phyloP scores from a whole-genome alignment of 1,140 invertebrate genomes.

The Latrodectus geometricus region DNA sequence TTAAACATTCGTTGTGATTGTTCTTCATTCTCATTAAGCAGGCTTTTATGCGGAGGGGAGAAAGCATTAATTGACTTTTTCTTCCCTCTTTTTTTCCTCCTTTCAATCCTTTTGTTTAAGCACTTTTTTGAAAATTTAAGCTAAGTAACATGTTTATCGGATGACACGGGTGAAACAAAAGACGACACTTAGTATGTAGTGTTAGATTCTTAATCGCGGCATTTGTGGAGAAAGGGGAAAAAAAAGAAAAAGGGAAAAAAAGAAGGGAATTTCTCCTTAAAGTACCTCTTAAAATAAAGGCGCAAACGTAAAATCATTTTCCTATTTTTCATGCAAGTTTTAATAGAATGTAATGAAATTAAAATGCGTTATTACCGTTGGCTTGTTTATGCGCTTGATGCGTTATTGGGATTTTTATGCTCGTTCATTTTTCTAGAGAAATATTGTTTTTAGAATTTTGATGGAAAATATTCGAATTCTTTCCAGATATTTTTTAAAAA shows the following conservation, averaged over 20 bases:
- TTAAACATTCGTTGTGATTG: conserved; percentile 19
- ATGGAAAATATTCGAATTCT: too few relatives aligned
- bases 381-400: neutral
- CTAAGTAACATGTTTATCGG: conserved; percentile 57
- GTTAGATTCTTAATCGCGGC: conserved; percentile 31
- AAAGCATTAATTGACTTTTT: conserved; percentile 61
- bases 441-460: neutral
- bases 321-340: conserved; percentile 31
- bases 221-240: neutral
- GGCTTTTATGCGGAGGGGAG: conserved; percentile 51
- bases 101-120: conserved; percentile 47
- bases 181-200: conserved; percentile 34
- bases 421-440: neutral
- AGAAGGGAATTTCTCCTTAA: neutral
- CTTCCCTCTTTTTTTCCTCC: conserved; percentile 19
- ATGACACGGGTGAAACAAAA: conserved; percentile 58
- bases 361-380: conserved; percentile 14
- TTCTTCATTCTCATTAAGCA: conserved; percentile 53
- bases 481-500: too few relatives aligned
- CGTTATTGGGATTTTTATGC: neutral
- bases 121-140: conserved; percentile 39
- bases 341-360: conserved; percentile 60
- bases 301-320: conserved; percentile 38
- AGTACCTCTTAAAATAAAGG: conserved; percentile 23
- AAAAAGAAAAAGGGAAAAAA: conserved; percentile 4